Evolutionary conservation across 2,113 vertebrate genomes (phyloP), one percentile per base, ranked within the genome.

Genomic region (Perca fluviatilis): DNA sequence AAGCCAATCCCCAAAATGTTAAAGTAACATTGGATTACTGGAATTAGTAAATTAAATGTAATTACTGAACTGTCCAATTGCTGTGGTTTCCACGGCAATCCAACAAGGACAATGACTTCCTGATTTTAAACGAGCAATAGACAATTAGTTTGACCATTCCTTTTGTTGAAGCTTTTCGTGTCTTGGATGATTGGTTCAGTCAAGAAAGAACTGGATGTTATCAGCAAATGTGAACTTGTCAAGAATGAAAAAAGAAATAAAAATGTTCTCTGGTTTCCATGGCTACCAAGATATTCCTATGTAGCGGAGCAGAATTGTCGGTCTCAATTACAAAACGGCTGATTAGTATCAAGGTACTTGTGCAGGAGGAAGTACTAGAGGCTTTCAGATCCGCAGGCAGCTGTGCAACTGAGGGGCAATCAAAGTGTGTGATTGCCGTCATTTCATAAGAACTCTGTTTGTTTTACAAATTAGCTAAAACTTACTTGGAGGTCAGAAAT

Each of bases 331-430:
- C 91, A 92, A 92, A 93, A 90, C 75, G 83, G 86, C 86, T 95
- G 93, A 96, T 96, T 95, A 94, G 85, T 79, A 91, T 91, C 90
- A 94, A 93, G 92, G 91, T 93, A 92, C 91, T 95, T 90, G 87
- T 93, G 90, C 88, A 78, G 86, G 89, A 93, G 94, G 93, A 95
- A 95, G 92, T 79, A 79, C 74, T 69, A 74, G 85, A 93, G 88
- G 27, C 87, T 89, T 91, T 92, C 89, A 87, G 77, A 93, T 89
- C 78, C 77, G 85, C 88, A 94, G 90, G 90, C 94, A 95, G 93
- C 94, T 95, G 94, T 90, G 93, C 53, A 8, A 78, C 86, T 86
- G 85, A 86, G 89, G 84, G 57, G 85, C 84, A 93, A 94, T 94
- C 91, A 95, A 91, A 94, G 82, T 63, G 77, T 90, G 79, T 94